phyloP scores from a whole-genome alignment of 1,140 invertebrate genomes.

The Drosophila pruinosa region DNA sequence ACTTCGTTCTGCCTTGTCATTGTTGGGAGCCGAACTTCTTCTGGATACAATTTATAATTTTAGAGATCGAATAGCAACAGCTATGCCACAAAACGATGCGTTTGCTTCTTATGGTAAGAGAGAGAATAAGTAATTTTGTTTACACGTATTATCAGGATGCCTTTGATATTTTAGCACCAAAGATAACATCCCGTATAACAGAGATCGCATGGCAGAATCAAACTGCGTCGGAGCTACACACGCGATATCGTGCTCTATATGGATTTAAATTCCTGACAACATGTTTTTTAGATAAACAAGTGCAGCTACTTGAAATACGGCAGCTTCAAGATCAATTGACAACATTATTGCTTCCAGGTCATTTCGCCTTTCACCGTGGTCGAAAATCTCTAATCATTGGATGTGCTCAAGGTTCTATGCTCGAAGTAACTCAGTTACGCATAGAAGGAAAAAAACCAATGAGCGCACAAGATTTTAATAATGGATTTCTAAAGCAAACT shows the following conservation, averaged over 20 bases:
- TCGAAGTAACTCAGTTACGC: slow-evolving; percentile 85
- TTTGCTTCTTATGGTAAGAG: slow-evolving; percentile 88
- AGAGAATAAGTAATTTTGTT: not conserved
- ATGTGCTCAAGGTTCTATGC: slow-evolving; percentile 85
- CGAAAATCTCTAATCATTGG: slow-evolving; percentile 84
- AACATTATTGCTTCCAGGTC: slow-evolving; percentile 29
- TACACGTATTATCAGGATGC: not conserved
- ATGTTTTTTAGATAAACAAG: slow-evolving; percentile 84
- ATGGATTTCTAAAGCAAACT: slow-evolving; percentile 86
- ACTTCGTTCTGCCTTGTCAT: slow-evolving; percentile 87
- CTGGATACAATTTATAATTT: slow-evolving; percentile 86
- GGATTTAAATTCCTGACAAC: slow-evolving; percentile 86
- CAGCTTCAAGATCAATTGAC: slow-evolving; percentile 42
- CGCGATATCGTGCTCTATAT: slow-evolving; percentile 87
- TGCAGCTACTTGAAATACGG: slow-evolving; percentile 86
- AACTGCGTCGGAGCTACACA: slow-evolving; percentile 86
- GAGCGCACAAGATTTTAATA: slow-evolving; percentile 87
- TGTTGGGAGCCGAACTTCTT: slow-evolving; percentile 88
- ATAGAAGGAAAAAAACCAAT: slow-evolving; percentile 86
- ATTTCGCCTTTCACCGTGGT: slow-evolving; percentile 42
- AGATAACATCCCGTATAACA: slow-evolving; percentile 85
- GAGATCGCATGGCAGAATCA: slow-evolving; percentile 87
- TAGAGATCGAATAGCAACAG: slow-evolving; percentile 84
- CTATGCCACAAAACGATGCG: slow-evolving; percentile 85
- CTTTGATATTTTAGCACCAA: slow-evolving; percentile 85